Percentiles rank a stretch among this genome's conserved stretches.
phyloP scores from a whole-genome alignment of 2,797 vertebrate species.

The Odontamblyopus lacepedii region DNA sequence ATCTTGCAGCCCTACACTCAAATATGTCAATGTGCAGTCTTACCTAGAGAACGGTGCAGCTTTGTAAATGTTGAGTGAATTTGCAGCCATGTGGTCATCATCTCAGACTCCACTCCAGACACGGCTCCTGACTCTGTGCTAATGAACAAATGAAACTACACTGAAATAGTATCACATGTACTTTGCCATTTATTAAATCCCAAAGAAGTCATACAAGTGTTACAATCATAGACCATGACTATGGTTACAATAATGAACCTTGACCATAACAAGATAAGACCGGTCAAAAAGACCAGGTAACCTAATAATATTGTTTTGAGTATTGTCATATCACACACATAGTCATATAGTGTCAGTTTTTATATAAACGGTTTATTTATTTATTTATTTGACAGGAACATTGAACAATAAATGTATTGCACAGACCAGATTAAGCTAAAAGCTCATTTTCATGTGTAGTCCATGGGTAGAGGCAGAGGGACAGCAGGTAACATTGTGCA shows the following conservation, averaged over 20 bases:
- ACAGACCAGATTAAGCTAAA: too few relatives aligned
- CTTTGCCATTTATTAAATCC: constrained; percentile 9
- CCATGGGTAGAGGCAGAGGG: too few relatives aligned
- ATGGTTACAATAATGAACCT: background rate
- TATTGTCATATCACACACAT: too few relatives aligned
- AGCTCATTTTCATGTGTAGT: too few relatives aligned
- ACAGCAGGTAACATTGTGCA: too few relatives aligned
- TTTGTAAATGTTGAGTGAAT: constrained; percentile 1
- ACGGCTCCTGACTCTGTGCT: background rate
- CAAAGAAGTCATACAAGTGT: background rate
- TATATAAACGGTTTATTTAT: too few relatives aligned
- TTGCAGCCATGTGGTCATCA: background rate
- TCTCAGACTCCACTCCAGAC: background rate
- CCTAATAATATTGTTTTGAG: too few relatives aligned
- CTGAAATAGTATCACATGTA: background rate
- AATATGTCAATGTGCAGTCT: constrained; percentile 3
- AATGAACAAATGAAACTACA: background rate
- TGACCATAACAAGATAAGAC: background rate
- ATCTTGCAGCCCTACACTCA: background rate
- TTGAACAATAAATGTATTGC: too few relatives aligned
- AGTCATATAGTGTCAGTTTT: too few relatives aligned
- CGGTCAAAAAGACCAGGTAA: background rate
- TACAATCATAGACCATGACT: background rate
- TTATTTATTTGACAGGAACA: too few relatives aligned
- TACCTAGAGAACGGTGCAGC: constrained; percentile 39